Evolutionary conservation across 2,797 vertebrate species (phyloP), one percentile per base, ranked within the genome.

Genomic region (Hippocampus kuda): DNA sequence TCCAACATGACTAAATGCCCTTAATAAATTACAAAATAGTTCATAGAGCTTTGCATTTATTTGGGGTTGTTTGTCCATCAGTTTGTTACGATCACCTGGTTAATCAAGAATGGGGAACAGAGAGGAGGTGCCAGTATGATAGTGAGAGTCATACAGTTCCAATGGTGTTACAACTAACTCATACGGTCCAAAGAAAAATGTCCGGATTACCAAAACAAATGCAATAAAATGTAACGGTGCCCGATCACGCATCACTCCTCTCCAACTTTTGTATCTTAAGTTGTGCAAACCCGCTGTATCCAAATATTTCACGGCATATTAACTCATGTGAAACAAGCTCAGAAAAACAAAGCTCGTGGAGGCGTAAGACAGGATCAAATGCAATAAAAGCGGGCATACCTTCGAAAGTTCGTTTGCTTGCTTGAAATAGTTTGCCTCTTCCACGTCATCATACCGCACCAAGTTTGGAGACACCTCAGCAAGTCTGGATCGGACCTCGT

Each of bases 381-480:
- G n/a, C n/a, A 54, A 24, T 11, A 4, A 12, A 15, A 30, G 24
- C 20, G 41, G 34, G 13, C 26, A 42, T 80, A 98, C 95, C 94
- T 90, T 86, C 27, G 95, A 87, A 10, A 99, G 91, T 71, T 99
- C 95, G 65, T 87, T 93, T 67, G 95, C 93, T 85, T 99, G 95
- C 76, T 81, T 94, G 85, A 99, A 98, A 87, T 97, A 99, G 89
- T 99, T 99, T 0, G 97, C 95, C 77, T 91, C 93, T 82, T 99
- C 95, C 3, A 98, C 86, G 22, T 98, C 94, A 75, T 98, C 91
- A 0, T 99, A 99, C 24, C 95, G 92, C 64, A 97, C 92, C 84
- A 99, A 90, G 78, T 96, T 97, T 70, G 96, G 97, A 67, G 95
- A 93, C 5, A 99, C 94, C 77, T 99, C 94, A 15, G 93, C 93